Base-by-base conservation (phyloP, 2,113 vertebrate species). In the Poecilia latipinna region DNA sequence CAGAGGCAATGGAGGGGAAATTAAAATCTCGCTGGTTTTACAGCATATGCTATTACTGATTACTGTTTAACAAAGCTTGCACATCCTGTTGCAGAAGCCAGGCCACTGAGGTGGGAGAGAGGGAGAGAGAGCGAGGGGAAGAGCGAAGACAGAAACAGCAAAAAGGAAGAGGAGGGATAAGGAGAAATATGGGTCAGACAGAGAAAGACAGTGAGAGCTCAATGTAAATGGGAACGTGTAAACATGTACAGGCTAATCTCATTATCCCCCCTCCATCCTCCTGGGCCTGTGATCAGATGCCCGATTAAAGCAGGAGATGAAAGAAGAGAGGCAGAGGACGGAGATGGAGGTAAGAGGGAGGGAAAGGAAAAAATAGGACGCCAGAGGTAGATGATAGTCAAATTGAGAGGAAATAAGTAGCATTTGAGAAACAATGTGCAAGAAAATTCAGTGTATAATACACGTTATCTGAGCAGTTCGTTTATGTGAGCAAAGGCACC, bases 161-260 rank as follows among this genome's bases (percentile, higher is more conserved):
- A 75, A 84, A 85, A 79, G 26, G 78, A 0, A 62, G 74, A 86
- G 83, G 70, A 89, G 82, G 80, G 75, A 77, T 75, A 71, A 12
- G 29, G 19, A 85, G 74, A 79, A 86, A 91, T 92, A 82, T 92
- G 88, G 90, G 90, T 90, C 90, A 91, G 83, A 89, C 80, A 65
- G 74, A 86, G 82, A 89, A 87, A 88, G 82, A 76, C 78, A 68
- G 81, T 26, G 42, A 73, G 81, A n/a, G 83, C 86, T 82, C 70
- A 82, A 79, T 92, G 88, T 90, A 86, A 90, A 93, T 91, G 82
- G 87, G 87, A 89, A 86, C 74, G 78, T 87, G 88, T 93, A 91
- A 90, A 93, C 90, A 91, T 86, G 86, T 88, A 89, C 77, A 74
- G 88, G 79, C 82, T 91, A 91, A 94, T 94, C 88, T 89, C 85